A percentile compares a stretch with the other conserved stretches of the same genome.
phyloP scores from a whole-genome alignment of 2,888 invertebrate species.

The Phyllotreta striolata region DNA sequence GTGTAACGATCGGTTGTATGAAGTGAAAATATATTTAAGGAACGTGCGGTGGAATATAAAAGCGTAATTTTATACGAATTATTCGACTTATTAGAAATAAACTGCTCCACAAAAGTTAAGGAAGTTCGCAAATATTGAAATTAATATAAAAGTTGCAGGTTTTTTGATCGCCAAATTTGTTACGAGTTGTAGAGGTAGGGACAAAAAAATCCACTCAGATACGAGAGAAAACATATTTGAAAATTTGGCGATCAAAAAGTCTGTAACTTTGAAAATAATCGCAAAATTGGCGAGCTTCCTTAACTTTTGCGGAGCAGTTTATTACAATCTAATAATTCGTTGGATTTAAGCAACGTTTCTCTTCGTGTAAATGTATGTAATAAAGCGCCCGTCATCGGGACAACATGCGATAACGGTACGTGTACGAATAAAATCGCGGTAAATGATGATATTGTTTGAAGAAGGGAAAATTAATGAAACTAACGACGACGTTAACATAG shows the following conservation, averaged over 20 bases:
- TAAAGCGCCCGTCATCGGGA: too few species aligned
- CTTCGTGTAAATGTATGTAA: not conserved
- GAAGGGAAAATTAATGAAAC: constrained; percentile 23
- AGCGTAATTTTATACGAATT: not conserved
- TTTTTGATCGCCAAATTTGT: too few species aligned
- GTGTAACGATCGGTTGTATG: constrained; percentile 59
- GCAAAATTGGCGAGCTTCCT: too few species aligned
- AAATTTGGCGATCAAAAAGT: too few species aligned
- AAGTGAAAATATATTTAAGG: constrained; percentile 61
- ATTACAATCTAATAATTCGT: not conserved
- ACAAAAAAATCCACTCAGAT: too few species aligned
- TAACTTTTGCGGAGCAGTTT: too few species aligned
- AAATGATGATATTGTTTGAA: constrained; percentile 24
- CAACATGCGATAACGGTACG: constrained; percentile 21
- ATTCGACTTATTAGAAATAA: not conserved
- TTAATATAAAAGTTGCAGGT: too few species aligned
- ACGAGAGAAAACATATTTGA: too few species aligned
- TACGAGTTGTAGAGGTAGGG: too few species aligned
- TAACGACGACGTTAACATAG: constrained; percentile 11
- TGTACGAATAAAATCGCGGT: constrained; percentile 19
- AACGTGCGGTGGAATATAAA: constrained; percentile 55
- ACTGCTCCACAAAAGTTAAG: too few species aligned
- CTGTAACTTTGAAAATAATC: too few species aligned
- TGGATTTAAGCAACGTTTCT: not conserved
- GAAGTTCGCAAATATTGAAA: too few species aligned